Evolutionary conservation across 2,888 invertebrate genomes (phyloP).

Genomic region (Lamellibrachia columna): DNA sequence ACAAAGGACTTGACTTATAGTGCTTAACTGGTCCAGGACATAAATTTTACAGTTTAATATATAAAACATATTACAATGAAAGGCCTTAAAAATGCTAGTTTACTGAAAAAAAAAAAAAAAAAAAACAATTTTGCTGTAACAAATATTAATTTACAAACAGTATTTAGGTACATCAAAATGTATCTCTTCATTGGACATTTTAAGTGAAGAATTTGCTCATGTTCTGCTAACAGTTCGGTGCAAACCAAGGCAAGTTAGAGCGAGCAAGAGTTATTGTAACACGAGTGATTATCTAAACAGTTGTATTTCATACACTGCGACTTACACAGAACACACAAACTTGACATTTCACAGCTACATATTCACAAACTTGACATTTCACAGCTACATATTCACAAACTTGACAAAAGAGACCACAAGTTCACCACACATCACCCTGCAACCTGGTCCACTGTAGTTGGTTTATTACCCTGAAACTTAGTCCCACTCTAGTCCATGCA

Average conservation of each 20-base stretch:
- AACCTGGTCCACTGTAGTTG: not conserved
- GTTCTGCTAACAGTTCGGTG: not conserved
- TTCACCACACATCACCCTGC: not conserved
- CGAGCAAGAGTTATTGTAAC: not conserved
- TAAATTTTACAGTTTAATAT: not conserved
- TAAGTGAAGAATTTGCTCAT: not conserved
- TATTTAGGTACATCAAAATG: not conserved
- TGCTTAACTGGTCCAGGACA: not conserved
- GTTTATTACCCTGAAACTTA: not conserved
- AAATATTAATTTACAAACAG: not conserved
- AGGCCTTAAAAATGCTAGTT: not conserved
- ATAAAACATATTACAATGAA: not conserved
- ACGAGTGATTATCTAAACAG: not conserved
- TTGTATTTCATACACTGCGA: not conserved
- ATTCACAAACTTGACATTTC: not conserved
- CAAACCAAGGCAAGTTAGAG: not conserved
- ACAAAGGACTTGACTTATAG: not conserved
- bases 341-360: not conserved
- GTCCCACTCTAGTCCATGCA: no score
- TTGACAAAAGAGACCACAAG: not conserved
- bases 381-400: not conserved
- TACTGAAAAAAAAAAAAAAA: not conserved
- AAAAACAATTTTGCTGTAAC: not conserved
- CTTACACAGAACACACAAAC: not conserved
- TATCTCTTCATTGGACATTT: not conserved